Percentiles rank a stretch among this genome's conserved stretches.
phyloP scores from a whole-genome alignment of 2,888 invertebrate genomes.

The Xanthia togata region DNA sequence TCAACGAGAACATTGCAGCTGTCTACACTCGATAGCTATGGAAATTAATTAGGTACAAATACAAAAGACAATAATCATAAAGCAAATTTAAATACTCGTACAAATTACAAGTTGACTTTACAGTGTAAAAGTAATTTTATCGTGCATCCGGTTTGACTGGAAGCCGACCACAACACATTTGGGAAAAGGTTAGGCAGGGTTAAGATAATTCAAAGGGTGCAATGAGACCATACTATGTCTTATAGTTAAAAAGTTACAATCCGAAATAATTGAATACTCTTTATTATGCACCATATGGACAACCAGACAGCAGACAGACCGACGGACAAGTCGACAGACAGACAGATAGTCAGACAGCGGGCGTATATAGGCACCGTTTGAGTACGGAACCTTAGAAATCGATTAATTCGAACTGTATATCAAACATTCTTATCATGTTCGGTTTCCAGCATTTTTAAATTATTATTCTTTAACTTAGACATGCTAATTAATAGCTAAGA shows the following conservation, averaged over 20 bases:
- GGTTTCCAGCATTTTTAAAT: background rate
- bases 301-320: background rate
- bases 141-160: too few species aligned
- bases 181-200: too few species aligned
- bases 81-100: background rate
- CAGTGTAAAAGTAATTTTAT: background rate
- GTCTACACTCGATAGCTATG: conserved; percentile 9
- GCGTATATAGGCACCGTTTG: background rate
- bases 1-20: background rate
- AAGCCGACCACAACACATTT: too few species aligned
- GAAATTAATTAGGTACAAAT: conserved; percentile 2
- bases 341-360: background rate
- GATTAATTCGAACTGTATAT: background rate
- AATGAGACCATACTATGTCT: too few species aligned
- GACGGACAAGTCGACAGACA: too few species aligned
- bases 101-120: background rate
- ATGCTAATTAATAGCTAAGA: background rate
- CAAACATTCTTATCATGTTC: background rate
- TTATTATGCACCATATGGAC: too few species aligned
- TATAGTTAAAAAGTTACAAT: too few species aligned
- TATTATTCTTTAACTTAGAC: background rate
- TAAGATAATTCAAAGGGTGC: too few species aligned
- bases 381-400: background rate
- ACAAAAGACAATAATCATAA: too few species aligned
- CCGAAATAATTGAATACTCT: too few species aligned